Evolutionary conservation across 2,113 vertebrate genomes (phyloP), one percentile per base, ranked within the genome.

Genomic region (Takifugu flavidus): DNA sequence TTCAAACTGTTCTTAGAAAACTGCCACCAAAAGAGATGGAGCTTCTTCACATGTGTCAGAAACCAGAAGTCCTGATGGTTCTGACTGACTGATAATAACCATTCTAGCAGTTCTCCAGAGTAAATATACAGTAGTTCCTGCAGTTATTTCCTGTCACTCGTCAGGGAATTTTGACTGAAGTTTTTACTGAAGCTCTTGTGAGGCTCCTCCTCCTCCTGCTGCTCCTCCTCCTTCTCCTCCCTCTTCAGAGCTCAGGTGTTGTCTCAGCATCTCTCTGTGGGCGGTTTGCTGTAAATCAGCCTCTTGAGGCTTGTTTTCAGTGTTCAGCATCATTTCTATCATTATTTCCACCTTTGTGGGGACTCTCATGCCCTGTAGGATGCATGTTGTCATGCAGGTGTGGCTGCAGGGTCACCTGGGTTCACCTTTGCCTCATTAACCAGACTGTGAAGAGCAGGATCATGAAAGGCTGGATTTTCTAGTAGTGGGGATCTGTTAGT

Each of bases 301-400:
- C 91, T 90, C 82, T 77, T 88, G 87, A 91, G 92, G 93, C 92
- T 93, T 94, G 93, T 95, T 95, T 94, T 94, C 93, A 91, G 93
- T 92, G 91, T 90, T 75, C 62, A 88, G 91, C 92, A 92, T 95
- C 89, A 92, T 94, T 95, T 94, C 92, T 94, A 92, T 94, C 93
- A 95, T 94, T 94, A 94, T 94, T 94, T 95, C 93, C 94, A 95
- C 92, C 92, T 94, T 93, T 46, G 45, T 46, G 45, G 14, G 15
- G 45, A n/a, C 45, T 14, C 20, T 20, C 20, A 20, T 20, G 20
- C 20, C 20, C 20, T 20, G 20, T 20, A 20, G 20, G 20, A 20
- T 20, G 20, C 20, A 20, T 20, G 20, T 20, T 20, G 20, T 20
- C 20, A 20, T 20, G 20, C 20, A 20, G 20, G 20, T 20, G 20